Base-by-base conservation (phyloP, 2,888 invertebrate species). In the Pecten maximus region DNA sequence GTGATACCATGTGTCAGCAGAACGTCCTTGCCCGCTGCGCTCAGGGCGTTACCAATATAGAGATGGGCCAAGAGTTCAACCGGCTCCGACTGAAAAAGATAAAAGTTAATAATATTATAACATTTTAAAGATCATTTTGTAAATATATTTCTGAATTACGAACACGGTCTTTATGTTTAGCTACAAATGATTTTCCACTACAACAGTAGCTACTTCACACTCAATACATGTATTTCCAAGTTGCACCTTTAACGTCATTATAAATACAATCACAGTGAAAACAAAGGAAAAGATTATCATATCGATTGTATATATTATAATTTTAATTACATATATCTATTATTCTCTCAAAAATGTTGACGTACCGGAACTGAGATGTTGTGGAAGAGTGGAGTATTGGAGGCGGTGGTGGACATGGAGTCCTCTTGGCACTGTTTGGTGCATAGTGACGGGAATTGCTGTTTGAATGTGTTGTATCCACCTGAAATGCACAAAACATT, bases 1-100 rank as follows among this genome's bases (percentile, higher is more conserved):
- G 96, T 96, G 91, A 97, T 96, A 0, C 96, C 96, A 10, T 96
- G 93, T 74, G 94, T 92, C 35, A 93, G 92, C 19, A 96, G 94
- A 19, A 94, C 92, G 10, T 93, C 93, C 40, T 91, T 93, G 87
- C 94, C 94, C 15, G 92, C 89, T 6, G 96, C 95, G 87, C 96
- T 95, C n/a, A 93, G 90, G 35, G 95, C 95, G 89, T 95, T 95
- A 8, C 96, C 96, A 10, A 96, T 94, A 93, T 93, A 96, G 44
- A 96, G 93, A 90, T 96, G 95, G 2, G 96, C 95, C 40, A 96
- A 91, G 2, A 96, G 93, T 90, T 95, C 94, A 39, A 95, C 95
- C 0, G 96, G 96, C 10, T 95, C 95, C 16, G 93, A 93, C 95
- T 96, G 94, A 16, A 95, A 92, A 2, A 35, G 8, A 12, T 1